Evolutionary conservation across 2,113 vertebrate genomes (phyloP), one percentile per base, ranked within the genome.

Genomic region (Siphamia tubifer): DNA sequence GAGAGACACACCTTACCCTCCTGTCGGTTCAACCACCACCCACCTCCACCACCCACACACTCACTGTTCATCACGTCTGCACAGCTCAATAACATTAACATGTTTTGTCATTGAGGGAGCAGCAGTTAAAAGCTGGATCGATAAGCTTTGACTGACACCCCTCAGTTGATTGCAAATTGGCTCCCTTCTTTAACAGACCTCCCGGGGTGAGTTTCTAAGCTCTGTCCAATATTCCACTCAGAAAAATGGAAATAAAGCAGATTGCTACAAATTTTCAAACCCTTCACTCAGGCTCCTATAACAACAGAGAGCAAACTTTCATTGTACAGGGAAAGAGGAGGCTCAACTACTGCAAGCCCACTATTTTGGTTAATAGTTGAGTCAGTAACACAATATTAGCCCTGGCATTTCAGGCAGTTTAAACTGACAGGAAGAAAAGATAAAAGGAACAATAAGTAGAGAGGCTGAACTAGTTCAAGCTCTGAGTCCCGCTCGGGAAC

Each of bases 71-170:
- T 64, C 60, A 44, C 62, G 51, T 77, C 79, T 81, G 6, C 32
- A 5, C 61, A 15, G 83, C 68, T 92, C 83, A 31, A 90, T 90
- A 89, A 75, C 85, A 91, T 90, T 80, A 89, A 83, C 84, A 86
- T 86, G 82, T 86, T 91, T 82, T 60, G 71, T 76, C 74, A 77
- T 56, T 34, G 70, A 79, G 42, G 58, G 67, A 85, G 79, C 71
- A 4, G 40, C 75, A 68, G 68, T 79, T 83, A 84, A 86, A 86
- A 82, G 71, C 63, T 36, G 5, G 43, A 87, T 92, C 80, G 20
- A 90, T 86, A 64, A 15, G 8, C 67, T 74, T 78, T 90, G 89
- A 92, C 71, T 87, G 84, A 89, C 89, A 90, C 32, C 48, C 54
- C 68, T 89, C 81, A 85, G 67, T 62, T 82, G 63, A 89, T 68